Conservation (phyloP, 2,113 vertebrate species). For the Merops nubicus region DNA sequence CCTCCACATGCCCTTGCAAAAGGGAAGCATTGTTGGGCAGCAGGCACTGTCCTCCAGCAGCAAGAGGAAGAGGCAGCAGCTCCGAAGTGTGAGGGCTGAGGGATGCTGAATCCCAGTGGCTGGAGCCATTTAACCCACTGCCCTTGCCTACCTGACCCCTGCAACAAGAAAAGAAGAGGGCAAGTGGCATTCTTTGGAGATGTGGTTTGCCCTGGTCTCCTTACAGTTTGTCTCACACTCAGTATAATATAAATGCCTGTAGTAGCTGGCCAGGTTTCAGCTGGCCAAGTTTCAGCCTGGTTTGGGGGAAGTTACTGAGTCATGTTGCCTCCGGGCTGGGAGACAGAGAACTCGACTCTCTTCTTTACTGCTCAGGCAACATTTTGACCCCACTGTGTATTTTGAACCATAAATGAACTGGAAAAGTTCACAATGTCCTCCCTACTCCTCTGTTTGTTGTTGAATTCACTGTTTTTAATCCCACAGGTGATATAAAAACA, state of each 20-base stretch:
- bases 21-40: fast-evolving
- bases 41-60: neutral
- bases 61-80: fast-evolving
- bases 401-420: constrained; percentile 16
- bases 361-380: neutral
- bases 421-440: neutral
- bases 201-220: neutral
- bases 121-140: neutral
- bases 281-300: neutral
- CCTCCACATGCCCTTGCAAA: neutral
- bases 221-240: neutral
- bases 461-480: constrained; percentile 45
- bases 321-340: neutral
- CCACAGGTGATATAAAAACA: constrained; percentile 8
- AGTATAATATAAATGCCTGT: neutral
- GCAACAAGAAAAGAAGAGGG: neutral
- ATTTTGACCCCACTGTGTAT: neutral
- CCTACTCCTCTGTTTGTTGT: neutral
- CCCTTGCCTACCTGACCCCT: fast-evolving
- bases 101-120: neutral
- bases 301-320: neutral
- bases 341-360: neutral
- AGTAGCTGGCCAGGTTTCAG: neutral
- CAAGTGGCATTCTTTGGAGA: neutral
- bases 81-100: fast-evolving